These are phyloP conservation scores for Heteractis magnifica DNA, from an alignment of 92 coral and sea anemone species.

Conservation along the genomic window DNA sequence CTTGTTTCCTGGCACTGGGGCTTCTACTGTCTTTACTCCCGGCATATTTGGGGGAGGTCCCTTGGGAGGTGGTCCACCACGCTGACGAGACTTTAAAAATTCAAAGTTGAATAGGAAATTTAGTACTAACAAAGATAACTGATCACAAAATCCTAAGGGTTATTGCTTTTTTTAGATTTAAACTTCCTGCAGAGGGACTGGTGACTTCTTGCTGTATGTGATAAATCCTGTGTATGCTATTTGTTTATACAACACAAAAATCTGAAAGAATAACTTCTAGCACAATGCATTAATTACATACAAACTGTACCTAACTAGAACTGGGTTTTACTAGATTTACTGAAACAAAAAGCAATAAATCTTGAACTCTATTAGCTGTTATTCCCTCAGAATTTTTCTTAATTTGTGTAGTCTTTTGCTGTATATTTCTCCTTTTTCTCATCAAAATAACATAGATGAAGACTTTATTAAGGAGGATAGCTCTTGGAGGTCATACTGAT, in stretches of 20 bases:
- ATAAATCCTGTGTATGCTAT: not conserved
- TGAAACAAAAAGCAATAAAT: not conserved
- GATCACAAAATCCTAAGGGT: not conserved
- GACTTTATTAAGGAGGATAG: too few relatives aligned
- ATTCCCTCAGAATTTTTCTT: not conserved
- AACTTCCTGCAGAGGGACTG: not conserved
- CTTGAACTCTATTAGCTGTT: not conserved
- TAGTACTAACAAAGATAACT: not conserved
- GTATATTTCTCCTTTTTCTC: too few relatives aligned
- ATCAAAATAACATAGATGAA: too few relatives aligned
- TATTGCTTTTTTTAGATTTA: not conserved
- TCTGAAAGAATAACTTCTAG: constrained; percentile 36
- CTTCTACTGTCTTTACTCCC: constrained; percentile 75
- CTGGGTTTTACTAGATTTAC: not conserved
- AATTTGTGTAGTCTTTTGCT: too few relatives aligned
- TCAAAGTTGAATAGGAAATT: not conserved
- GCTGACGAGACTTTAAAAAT: constrained; percentile 73
- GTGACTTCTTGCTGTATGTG: not conserved
- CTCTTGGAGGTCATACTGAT: too few relatives aligned
- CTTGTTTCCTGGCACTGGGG: constrained; percentile 95
- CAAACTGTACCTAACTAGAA: not conserved
- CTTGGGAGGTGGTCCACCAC: constrained; percentile 90
- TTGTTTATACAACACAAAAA: not conserved
- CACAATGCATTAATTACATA: constrained; percentile 36
- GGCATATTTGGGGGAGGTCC: constrained; percentile 97